Percentiles rank a stretch among this genome's conserved stretches.
Evolutionary conservation across 1,140 invertebrate species (phyloP).

Genomic region (Drosophila pandora): DNA sequence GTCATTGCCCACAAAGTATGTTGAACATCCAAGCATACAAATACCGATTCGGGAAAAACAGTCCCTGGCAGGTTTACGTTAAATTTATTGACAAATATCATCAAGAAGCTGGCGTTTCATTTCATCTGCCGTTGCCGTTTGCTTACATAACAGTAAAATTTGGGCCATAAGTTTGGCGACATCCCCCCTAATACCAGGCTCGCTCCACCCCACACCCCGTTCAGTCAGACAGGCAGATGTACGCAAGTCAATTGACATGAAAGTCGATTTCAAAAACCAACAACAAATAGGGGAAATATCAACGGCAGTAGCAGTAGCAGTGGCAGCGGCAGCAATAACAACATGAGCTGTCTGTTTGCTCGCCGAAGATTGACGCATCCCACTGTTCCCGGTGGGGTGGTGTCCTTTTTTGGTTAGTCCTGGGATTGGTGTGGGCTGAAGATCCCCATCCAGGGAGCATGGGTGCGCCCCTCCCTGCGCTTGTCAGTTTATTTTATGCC

Average conservation of each 20-base stretch:
- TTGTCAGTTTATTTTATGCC: constrained; percentile 80
- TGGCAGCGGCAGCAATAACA: constrained; percentile 37
- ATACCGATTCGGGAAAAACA: constrained; percentile 14
- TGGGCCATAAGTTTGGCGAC: constrained; percentile 67
- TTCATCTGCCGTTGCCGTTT: constrained; percentile 61
- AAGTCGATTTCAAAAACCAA: constrained; percentile 79
- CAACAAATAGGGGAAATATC: constrained; percentile 66
- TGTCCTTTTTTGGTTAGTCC: constrained; percentile 9
- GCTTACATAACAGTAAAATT: constrained; percentile 78
- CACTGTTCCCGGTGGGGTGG: constrained; percentile 4
- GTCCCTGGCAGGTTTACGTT: constrained; percentile 58
- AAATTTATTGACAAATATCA: constrained; percentile 81
- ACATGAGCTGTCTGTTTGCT: constrained; percentile 54
- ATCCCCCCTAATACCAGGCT: constrained; percentile 5
- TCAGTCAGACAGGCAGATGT: constrained; percentile 55
- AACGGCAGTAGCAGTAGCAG: constrained; percentile 35
- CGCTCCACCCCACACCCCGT: neutral
- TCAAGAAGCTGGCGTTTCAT: constrained; percentile 73
- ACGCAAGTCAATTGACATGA: constrained; percentile 78
- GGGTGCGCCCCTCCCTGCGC: neutral
- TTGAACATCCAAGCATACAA: constrained; percentile 11
- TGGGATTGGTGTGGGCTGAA: neutral
- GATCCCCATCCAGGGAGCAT: neutral
- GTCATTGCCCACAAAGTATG: constrained; percentile 36
- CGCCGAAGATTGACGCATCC: constrained; percentile 48